Evolutionary conservation across 2,113 vertebrate species (phyloP), one percentile per base, ranked within the genome.

Genomic region (Seriola dumerili): DNA sequence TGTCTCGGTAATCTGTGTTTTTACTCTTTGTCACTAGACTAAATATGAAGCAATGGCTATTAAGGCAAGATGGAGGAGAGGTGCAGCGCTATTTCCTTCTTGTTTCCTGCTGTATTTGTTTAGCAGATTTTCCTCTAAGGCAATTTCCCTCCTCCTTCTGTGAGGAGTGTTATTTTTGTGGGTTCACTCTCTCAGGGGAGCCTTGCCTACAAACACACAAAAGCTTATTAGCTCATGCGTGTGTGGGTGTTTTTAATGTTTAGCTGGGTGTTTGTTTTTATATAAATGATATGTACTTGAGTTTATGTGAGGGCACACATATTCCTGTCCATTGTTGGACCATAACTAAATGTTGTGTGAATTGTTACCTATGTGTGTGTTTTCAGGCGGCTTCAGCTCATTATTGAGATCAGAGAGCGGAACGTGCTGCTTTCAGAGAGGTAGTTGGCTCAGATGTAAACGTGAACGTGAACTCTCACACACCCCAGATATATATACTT

Each of bases 141-240:
- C 88, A 21, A 63, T 85, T 89, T 78, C 71, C 50, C 85, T 79
- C 68, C 80, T 78, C 73, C 68, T 72, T 68, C 40, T 48, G 7
- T 58, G 71, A 64, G 65, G 55, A 81, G 83, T 81, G 66, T 85
- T 91, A 77, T 90, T 88, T 90, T 84, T 83, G 80, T 90, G 87
- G 78, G 80, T 85, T 85, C 72, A 32, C 78, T 44, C 69, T 92
- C 91, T 87, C 89, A 36, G 59, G 83, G 87, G 90, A 92, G 50
- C 42, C 61, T 70, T 78, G 88, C 74, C 87, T 91, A 62, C 85
- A 85, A 91, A 92, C 90, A 82, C 89, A 92, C 87, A 87, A 52
- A 79, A 87, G 86, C 91, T 93, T 91, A 94, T 94, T 93, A 93
- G 78, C 72, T 58, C 2, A 0, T 78, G 59, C 54, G 75, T 77